Evolutionary conservation across 2,797 vertebrate species (phyloP).

Genomic region (Luscinia megarhynchos): DNA sequence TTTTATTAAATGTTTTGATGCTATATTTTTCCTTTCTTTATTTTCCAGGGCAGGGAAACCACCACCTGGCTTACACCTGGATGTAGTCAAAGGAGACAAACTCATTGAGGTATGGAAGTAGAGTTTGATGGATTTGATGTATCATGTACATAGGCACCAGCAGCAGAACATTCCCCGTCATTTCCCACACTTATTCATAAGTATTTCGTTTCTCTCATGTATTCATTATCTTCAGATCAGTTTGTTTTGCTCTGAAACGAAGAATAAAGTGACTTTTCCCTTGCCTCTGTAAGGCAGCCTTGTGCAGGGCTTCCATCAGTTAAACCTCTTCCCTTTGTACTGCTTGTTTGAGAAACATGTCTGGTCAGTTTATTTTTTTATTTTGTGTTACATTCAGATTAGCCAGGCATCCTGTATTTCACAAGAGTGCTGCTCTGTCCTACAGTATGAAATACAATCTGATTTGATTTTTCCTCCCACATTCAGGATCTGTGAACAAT

Average conservation of each 20-base stretch:
- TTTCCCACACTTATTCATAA: background rate
- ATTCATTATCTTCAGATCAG: background rate
- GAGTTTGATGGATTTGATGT: background rate
- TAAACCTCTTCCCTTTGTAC: background rate
- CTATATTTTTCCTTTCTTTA: slow-evolving; percentile 33
- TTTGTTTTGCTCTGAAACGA: background rate
- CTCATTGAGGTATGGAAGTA: slow-evolving; percentile 91
- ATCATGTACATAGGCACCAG: background rate
- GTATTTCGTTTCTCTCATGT: background rate
- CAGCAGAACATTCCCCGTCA: background rate
- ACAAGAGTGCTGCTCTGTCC: background rate
- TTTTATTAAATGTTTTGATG: slow-evolving; percentile 10
- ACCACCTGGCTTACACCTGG: slow-evolving; percentile 95
- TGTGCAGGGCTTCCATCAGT: background rate
- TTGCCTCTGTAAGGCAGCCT: background rate
- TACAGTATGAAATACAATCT: background rate
- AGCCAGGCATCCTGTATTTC: background rate
- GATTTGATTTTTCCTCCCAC: background rate
- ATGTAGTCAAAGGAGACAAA: slow-evolving; percentile 99
- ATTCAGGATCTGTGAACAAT: background rate
- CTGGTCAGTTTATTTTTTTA: background rate
- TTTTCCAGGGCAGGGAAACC: slow-evolving; percentile 94
- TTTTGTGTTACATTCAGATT: background rate
- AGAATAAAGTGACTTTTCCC: background rate
- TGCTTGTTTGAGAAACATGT: background rate